phyloP scores from a whole-genome alignment of 2,113 vertebrate species.

The Cynocephalus volans region DNA sequence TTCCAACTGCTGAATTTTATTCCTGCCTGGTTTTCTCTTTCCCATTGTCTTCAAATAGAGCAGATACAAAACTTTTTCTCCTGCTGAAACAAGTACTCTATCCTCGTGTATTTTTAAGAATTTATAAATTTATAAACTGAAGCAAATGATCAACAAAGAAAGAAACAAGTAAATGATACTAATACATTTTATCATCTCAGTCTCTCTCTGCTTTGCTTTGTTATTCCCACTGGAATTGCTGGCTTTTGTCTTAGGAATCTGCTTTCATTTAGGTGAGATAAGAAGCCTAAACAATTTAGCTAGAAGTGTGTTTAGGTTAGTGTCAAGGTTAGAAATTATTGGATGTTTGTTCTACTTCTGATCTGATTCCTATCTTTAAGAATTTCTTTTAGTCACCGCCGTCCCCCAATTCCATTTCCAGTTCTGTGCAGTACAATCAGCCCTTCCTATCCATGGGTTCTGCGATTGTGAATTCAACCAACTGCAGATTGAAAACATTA shows the following conservation, averaged over 20 bases:
- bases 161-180: not conserved
- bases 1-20: not conserved
- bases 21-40: not conserved
- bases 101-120: constrained; percentile 6
- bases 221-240: not conserved
- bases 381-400: not conserved
- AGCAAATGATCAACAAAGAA: not conserved
- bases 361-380: not conserved
- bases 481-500: no score
- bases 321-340: not conserved
- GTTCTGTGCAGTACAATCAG: not conserved
- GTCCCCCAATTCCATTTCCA: not conserved
- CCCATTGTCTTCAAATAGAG: not conserved
- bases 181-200: not conserved
- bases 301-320: not conserved
- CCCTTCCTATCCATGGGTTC: no score
- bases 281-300: not conserved
- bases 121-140: constrained; percentile 12
- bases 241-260: not conserved
- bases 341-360: not conserved
- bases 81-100: not conserved
- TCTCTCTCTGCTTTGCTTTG: not conserved
- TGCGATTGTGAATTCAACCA: no score
- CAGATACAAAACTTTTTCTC: not conserved
- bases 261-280: not conserved